phyloP scores from a whole-genome alignment of 2,797 vertebrate genomes.

The Esox lucius region DNA sequence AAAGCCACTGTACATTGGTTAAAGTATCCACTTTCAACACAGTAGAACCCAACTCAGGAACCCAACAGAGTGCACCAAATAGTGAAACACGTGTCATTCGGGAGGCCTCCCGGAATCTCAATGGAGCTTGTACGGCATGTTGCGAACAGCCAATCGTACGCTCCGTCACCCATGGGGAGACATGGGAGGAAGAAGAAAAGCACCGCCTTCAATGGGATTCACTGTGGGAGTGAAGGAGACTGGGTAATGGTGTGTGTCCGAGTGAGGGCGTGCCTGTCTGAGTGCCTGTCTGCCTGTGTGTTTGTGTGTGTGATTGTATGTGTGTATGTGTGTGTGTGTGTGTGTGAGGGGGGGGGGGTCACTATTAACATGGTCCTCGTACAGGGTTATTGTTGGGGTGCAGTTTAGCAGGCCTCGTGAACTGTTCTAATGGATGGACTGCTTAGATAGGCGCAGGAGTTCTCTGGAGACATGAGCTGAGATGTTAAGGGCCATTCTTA shows the following conservation, averaged over 20 bases:
- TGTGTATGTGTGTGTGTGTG: slow-evolving; percentile 43
- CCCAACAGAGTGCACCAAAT: too few relatives aligned
- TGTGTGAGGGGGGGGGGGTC: slow-evolving; percentile 23
- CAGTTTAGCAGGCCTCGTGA: background rate
- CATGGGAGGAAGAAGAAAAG: too few relatives aligned
- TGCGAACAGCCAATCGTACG: too few relatives aligned
- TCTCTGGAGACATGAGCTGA: slow-evolving; percentile 17
- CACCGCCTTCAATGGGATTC: too few relatives aligned
- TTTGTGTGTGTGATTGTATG: background rate
- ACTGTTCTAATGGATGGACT: slow-evolving; percentile 40
- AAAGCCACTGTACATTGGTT: too few relatives aligned
- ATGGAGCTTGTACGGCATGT: too few relatives aligned
- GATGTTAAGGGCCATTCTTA: slow-evolving; percentile 38
- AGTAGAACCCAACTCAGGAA: too few relatives aligned
- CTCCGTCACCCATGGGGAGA: too few relatives aligned
- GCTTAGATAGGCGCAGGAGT: background rate
- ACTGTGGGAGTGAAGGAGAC: too few relatives aligned
- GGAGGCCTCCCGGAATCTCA: too few relatives aligned
- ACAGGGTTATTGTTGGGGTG: background rate
- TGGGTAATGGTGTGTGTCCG: slow-evolving; percentile 14
- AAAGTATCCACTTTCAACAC: too few relatives aligned
- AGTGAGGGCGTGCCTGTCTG: background rate
- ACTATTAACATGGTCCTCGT: background rate
- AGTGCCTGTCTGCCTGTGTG: background rate
- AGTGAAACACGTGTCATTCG: too few relatives aligned